phyloP scores from a whole-genome alignment of 1,140 invertebrate genomes.

The Leptinotarsa defecta region DNA sequence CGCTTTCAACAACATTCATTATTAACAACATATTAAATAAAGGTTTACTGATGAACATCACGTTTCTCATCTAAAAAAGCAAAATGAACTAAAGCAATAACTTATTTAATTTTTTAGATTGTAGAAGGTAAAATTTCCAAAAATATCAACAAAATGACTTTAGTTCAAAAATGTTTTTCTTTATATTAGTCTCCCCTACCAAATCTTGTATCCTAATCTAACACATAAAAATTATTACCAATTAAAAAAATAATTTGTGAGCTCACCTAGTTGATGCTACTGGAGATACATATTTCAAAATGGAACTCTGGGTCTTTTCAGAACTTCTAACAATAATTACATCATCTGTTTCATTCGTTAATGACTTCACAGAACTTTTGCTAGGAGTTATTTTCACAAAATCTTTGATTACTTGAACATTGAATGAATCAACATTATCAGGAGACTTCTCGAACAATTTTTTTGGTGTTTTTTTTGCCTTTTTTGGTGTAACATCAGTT shows the following conservation, averaged over 20 bases:
- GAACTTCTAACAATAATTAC: conserved; percentile 29
- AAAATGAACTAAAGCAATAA: no score
- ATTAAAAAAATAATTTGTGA: not conserved
- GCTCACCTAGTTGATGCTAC: conserved; percentile 35
- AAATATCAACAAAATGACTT: no score
- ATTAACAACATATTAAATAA: no score
- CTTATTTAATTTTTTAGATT: no score
- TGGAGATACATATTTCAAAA: conserved; percentile 42
- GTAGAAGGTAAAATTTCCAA: no score
- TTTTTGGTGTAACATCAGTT: conserved; percentile 17
- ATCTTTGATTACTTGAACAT: conserved; percentile 50
- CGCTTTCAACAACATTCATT: no score
- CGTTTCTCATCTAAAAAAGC: no score
- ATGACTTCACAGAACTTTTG: conserved; percentile 33
- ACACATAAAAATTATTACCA: not conserved
- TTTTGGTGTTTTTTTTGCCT: conserved; percentile 30
- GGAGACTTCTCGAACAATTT: conserved; percentile 50
- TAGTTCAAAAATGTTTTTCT: no score
- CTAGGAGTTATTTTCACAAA: conserved; percentile 52
- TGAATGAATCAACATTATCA: conserved; percentile 44
- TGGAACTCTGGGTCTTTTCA: conserved; percentile 32
- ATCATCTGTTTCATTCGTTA: not conserved
- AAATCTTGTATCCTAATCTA: no score
- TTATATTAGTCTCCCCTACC: no score
- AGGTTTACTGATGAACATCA: no score